Conservation (phyloP, 2,797 vertebrate species). For the Gymnothorax reevesii region DNA sequence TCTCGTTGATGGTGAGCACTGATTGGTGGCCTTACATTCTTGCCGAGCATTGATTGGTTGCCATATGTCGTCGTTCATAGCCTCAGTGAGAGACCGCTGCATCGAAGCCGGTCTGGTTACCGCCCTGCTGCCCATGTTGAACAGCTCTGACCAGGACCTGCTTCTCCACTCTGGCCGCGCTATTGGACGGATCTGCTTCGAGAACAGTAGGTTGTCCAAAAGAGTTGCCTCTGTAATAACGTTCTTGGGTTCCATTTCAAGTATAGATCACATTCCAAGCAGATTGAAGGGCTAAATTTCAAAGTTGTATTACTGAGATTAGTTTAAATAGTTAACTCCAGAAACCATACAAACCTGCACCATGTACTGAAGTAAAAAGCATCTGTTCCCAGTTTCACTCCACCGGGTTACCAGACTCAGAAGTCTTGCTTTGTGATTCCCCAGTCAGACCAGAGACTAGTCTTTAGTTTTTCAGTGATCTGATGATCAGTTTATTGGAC, state of each 20-base stretch:
- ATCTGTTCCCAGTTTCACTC: too few species aligned
- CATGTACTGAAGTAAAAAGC: too few species aligned
- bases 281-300: not conserved
- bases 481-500: not conserved
- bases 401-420: too few species aligned
- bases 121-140: constrained; percentile 77
- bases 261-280: not conserved
- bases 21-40: not conserved
- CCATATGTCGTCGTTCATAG: constrained; percentile 55
- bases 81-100: constrained; percentile 77
- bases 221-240: not conserved
- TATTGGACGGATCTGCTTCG: constrained; percentile 87
- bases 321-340: not conserved
- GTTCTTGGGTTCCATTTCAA: not conserved
- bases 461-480: too few species aligned
- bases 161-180: constrained; percentile 84
- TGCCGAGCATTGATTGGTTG: not conserved
- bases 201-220: constrained; percentile 75
- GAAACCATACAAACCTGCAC: too few species aligned
- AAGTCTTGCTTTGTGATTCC: not conserved
- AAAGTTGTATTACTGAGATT: not conserved
- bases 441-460: not conserved
- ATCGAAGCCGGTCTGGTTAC: constrained; percentile 82
- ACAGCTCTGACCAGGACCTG: constrained; percentile 77
- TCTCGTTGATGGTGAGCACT: not conserved